Conservation (phyloP, 2,113 vertebrate genomes). For the Thermophis baileyi region DNA sequence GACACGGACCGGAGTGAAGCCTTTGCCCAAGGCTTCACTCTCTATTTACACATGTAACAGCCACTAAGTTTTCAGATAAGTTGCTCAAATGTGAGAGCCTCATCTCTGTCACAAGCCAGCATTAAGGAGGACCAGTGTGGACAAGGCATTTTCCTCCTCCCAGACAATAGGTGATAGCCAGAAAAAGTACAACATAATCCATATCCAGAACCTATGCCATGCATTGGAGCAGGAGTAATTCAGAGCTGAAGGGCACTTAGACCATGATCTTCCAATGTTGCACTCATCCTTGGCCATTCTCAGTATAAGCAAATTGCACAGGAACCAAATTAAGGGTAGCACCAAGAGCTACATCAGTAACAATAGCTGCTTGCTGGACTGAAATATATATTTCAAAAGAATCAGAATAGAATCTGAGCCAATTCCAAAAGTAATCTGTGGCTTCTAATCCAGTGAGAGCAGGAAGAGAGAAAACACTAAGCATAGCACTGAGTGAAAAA, state of each 20-base stretch:
- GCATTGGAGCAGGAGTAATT: not conserved
- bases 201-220: not conserved
- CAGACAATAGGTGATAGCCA: not conserved
- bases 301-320: not conserved
- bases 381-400: not conserved
- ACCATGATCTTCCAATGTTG: not conserved
- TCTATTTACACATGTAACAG: too few species aligned
- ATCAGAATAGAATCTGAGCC: not conserved
- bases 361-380: not conserved
- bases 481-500: not conserved
- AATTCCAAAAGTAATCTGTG: not conserved
- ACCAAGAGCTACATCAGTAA: not conserved
- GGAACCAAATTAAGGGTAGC: not conserved
- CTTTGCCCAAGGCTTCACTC: too few species aligned
- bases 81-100: not conserved
- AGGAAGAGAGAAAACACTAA: not conserved
- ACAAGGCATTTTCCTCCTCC: not conserved
- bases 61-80: not conserved
- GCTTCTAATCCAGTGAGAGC: not conserved
- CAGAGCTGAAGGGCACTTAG: not conserved
- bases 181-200: not conserved
- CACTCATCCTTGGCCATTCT: not conserved
- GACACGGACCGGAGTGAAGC: too few species aligned
- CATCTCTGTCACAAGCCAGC: not conserved
- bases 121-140: not conserved